These are phyloP conservation scores for Dysidea cf. avara DNA, from an alignment of 37 sponge, comb jelly and placozoan species.

Conservation along the genomic window DNA sequence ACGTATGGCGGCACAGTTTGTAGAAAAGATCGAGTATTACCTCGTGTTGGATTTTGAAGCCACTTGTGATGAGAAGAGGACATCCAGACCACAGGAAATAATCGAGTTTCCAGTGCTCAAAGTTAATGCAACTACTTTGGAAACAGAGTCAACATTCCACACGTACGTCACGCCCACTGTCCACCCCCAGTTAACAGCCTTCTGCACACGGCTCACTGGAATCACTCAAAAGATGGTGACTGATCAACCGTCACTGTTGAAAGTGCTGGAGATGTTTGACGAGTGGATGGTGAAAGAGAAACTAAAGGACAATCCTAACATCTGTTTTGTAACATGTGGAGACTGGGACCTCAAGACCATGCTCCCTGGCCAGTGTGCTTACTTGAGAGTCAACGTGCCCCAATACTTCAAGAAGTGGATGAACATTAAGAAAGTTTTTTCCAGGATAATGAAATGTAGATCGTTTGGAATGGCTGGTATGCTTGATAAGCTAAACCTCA, in stretches of 20 bases:
- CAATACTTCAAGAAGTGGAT: conserved; percentile 69
- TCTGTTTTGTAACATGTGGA: conserved; percentile 81
- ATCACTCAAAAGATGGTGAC: conserved; percentile 75
- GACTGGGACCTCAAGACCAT: conserved; percentile 85
- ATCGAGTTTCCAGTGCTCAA: conserved; percentile 87
- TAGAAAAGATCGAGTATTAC: conserved; percentile 68
- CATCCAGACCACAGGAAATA: conserved; percentile 61
- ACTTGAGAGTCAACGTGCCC: conserved; percentile 32
- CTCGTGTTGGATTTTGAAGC: conserved; percentile 86
- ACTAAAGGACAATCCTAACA: conserved; percentile 32
- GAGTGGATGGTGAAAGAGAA: conserved; percentile 58
- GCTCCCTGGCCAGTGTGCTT: conserved; percentile 56
- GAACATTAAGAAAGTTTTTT: conserved; percentile 71
- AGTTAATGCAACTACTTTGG: conserved; percentile 69
- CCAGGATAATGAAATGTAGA: conserved; percentile 30
- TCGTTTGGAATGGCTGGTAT: conserved; percentile 57
- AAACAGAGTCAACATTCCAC: conserved; percentile 71
- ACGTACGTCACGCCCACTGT: conserved; percentile 76
- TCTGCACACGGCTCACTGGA: conserved; percentile 77
- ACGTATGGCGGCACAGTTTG: too few relatives aligned
- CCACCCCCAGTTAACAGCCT: conserved; percentile 58
- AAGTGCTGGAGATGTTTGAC: conserved; percentile 39
- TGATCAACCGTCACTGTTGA: conserved; percentile 56
- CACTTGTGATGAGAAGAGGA: conserved; percentile 46
- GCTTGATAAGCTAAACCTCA: conserved; percentile 46